Base-by-base conservation (phyloP, 1,140 invertebrate genomes). In the Caerostris darwini region DNA sequence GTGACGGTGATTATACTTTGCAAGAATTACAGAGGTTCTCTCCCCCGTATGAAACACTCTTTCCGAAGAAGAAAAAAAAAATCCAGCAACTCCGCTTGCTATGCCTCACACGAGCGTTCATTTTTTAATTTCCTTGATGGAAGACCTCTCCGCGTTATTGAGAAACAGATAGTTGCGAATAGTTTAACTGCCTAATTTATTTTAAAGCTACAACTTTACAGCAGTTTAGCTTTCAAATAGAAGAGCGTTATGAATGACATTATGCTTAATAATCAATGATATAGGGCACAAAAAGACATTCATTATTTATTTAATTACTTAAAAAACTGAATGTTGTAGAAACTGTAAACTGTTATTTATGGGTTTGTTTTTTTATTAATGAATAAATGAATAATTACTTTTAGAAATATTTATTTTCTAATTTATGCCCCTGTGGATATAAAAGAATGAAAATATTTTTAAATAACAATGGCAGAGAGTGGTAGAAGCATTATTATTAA, bases 1-100 rank as follows among this genome's bases (percentile, higher is more conserved):
- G 54, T 90, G 64, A 12, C 54, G 67, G 88, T 90, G 61, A 90
- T 90, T 77, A 90, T 90, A 77, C 67, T 77, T 77, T 34, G 67
- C 19, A 71, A 19, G 53, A n/a, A 59, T 85, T 58, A 57, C 57
- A 85, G 56, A 19, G 82, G 82, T 19, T n/a, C 2, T 5, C 17
- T n/a, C 8, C 71, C 57, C 83, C n/a, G 54, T 58, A 10, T 85
- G 83, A 85, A 85, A 34, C 12, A 85, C 58, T 57, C 83, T 14
- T n/a, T 67, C 34, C 17, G n/a, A 58, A 5, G 56, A 58, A 83
- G 57, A 85, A 85, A 85, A 85, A 58, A 34, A 19, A 14, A 6
- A 5, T 6, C 82, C 34, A 58, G 17, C 54, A 14, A 10, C 50
- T 17, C 50, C 19, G n/a, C 77, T 54, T 82, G 77, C 83, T 12